Percentiles rank a stretch among this genome's conserved stretches.
These are phyloP conservation scores for Panthera uncia DNA, from an alignment of 2,113 vertebrate species.

Conservation along the genomic window DNA sequence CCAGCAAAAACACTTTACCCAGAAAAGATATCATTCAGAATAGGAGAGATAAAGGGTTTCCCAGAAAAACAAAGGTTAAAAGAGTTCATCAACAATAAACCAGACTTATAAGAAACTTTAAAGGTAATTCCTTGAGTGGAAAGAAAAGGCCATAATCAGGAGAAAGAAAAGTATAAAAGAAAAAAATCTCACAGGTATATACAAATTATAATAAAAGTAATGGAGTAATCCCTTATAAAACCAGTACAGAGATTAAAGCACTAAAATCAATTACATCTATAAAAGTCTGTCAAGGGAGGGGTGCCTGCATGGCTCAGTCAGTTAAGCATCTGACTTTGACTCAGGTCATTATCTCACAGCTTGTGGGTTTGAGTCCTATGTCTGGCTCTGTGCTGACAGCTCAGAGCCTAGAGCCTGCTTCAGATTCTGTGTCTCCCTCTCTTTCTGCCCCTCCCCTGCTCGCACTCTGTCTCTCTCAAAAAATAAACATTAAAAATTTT, in stretches of 20 bases:
- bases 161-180: neutral
- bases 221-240: neutral
- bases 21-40: neutral
- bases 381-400: too few relatives aligned
- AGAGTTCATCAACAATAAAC: neutral
- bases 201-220: neutral
- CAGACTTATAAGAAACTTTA: neutral
- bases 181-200: neutral
- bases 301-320: too few relatives aligned
- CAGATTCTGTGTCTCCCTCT: too few relatives aligned
- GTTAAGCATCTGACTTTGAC: too few relatives aligned
- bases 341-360: too few relatives aligned
- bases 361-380: too few relatives aligned
- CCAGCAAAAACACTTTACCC: neutral
- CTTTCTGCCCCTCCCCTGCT: too few relatives aligned
- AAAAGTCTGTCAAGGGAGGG: neutral
- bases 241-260: neutral
- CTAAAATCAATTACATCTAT: neutral
- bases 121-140: neutral
- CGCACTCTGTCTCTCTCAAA: too few relatives aligned
- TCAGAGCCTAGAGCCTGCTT: too few relatives aligned
- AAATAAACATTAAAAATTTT: too few relatives aligned
- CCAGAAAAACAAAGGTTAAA: neutral
- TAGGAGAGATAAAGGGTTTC: neutral
- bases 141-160: neutral